Conservation (phyloP, 2,113 vertebrate species). For the Dinomys branickii region DNA sequence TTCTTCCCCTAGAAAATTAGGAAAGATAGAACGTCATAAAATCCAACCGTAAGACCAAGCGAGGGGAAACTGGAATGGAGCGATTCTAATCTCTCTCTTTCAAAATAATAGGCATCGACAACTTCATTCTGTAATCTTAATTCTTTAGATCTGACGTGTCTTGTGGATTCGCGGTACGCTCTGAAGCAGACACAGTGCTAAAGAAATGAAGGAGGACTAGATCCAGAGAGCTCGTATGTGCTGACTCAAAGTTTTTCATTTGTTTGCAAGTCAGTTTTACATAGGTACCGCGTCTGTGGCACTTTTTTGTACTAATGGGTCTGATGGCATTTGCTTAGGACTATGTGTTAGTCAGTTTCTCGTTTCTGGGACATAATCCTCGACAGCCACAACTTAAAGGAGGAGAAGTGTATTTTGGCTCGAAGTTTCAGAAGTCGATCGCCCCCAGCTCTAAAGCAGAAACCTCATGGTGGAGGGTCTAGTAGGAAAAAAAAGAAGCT, state of each 20-base stretch:
- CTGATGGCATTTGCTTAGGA: neutral
- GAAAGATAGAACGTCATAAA: neutral
- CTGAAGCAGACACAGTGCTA: neutral
- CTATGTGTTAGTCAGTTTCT: neutral
- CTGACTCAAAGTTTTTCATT: neutral
- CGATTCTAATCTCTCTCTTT: neutral
- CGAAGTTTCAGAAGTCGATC: neutral
- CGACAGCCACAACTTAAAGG: neutral
- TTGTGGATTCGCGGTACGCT: neutral
- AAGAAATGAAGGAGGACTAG: neutral
- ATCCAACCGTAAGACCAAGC: neutral
- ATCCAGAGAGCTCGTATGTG: neutral
- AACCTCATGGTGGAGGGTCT: neutral
- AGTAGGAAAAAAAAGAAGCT: neutral
- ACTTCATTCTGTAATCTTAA: neutral
- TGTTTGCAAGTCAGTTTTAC: neutral
- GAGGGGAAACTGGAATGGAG: neutral
- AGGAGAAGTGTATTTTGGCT: neutral
- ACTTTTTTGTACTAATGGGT: neutral
- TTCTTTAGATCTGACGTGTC: neutral
- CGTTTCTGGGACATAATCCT: neutral
- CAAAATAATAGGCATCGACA: neutral
- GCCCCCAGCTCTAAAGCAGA: neutral
- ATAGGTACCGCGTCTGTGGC: neutral
- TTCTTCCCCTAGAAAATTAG: neutral